phyloP scores from a whole-genome alignment of 2,888 invertebrate species.

The Lingula anatina region DNA sequence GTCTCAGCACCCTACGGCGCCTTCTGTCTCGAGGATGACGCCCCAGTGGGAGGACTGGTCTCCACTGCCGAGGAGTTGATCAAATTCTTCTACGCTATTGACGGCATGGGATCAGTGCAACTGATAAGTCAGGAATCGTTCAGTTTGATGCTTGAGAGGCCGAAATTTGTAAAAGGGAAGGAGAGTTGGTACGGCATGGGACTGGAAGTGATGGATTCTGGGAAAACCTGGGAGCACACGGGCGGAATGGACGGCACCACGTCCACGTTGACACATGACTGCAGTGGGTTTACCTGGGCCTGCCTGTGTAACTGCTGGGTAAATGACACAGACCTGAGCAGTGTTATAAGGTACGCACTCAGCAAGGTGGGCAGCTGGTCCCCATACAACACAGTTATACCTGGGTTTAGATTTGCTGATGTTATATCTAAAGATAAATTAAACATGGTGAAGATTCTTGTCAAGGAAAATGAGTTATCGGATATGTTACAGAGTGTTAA shows the following conservation, averaged over 20 bases:
- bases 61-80: conserved; percentile 29
- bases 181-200: conserved; percentile 45
- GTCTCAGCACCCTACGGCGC: conserved; percentile 37
- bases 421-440: too few species aligned
- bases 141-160: conserved; percentile 21
- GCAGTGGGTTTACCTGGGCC: conserved; percentile 37
- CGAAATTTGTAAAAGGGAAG: conserved; percentile 20
- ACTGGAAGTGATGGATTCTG: conserved; percentile 34
- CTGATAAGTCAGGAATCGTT: too few species aligned
- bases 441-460: too few species aligned
- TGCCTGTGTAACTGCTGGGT: conserved; percentile 39
- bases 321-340: conserved; percentile 35
- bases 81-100: conserved; percentile 7
- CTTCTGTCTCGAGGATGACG: conserved; percentile 34
- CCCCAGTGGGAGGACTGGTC: conserved; percentile 37
- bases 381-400: too few species aligned
- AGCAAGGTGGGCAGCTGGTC: conserved; percentile 15
- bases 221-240: conserved; percentile 37
- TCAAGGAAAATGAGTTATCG: too few species aligned
- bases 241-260: conserved; percentile 45
- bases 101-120: too few species aligned
- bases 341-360: conserved; percentile 31
- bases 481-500: too few species aligned
- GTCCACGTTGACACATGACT: conserved; percentile 26
- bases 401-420: too few species aligned